Conservation (phyloP, 2,888 invertebrate genomes). For the Ophion ellenae region DNA sequence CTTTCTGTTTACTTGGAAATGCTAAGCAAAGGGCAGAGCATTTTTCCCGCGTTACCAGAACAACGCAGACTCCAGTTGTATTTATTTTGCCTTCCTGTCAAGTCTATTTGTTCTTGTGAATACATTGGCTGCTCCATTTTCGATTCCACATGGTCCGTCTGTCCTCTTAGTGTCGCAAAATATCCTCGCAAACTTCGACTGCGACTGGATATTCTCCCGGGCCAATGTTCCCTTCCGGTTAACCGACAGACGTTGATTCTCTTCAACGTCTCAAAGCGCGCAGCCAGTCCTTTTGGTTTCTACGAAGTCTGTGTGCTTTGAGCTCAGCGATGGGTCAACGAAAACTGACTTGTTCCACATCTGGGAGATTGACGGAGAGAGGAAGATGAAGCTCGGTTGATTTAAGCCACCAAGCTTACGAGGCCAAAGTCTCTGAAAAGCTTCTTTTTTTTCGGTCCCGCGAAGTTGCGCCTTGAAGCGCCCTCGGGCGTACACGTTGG, state of each 20-base stretch:
- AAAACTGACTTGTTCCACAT: conserved; percentile 4
- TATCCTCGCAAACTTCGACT: neutral
- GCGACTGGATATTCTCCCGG: neutral
- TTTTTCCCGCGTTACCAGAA: neutral
- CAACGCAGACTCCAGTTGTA: neutral
- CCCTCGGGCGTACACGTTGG: conserved; percentile 42
- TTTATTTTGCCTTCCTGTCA: neutral
- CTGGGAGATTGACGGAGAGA: neutral
- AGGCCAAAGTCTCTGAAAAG: conserved; percentile 36
- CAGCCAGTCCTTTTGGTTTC: neutral
- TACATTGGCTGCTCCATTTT: neutral
- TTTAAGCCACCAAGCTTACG: neutral
- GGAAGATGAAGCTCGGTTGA: neutral
- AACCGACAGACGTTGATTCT: too few relatives aligned
- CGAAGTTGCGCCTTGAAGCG: conserved; percentile 23
- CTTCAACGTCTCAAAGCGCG: neutral
- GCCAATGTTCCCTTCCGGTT: too few relatives aligned
- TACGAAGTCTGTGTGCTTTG: neutral
- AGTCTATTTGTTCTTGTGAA: neutral
- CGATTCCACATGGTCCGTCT: neutral
- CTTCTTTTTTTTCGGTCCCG: conserved; percentile 22
- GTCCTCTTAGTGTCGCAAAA: neutral
- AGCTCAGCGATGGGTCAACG: neutral
- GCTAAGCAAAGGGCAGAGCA: neutral
- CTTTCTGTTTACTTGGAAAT: neutral